Conservation (phyloP, 2,888 invertebrate genomes). For the Drosophila atripex region DNA sequence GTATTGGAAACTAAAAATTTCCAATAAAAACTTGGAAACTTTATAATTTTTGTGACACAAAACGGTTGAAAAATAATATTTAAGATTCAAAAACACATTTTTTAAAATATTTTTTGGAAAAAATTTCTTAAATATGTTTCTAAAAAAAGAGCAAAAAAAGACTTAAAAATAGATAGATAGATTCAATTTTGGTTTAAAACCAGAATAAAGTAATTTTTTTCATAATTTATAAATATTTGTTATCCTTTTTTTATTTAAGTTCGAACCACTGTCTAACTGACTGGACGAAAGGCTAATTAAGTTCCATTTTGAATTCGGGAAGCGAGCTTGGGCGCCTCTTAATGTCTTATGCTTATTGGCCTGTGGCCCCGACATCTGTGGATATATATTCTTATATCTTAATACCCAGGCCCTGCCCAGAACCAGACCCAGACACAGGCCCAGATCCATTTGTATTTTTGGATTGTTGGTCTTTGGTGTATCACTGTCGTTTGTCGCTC, state of each 20-base stretch:
- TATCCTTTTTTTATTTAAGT: not conserved
- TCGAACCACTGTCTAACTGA: slow-evolving; percentile 21
- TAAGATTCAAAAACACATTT: no score
- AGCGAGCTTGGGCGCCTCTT: slow-evolving; percentile 42
- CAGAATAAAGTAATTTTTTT: no score
- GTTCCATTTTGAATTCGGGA: slow-evolving; percentile 52
- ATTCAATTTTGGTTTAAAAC: no score
- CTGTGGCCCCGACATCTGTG: slow-evolving; percentile 2
- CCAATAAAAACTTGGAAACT: no score
- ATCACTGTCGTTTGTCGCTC: slow-evolving; percentile 69
- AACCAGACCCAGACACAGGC: slow-evolving; percentile 19
- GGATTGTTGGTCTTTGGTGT: slow-evolving; percentile 7
- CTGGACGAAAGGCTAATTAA: slow-evolving; percentile 56
- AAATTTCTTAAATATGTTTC: no score
- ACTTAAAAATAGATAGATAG: no score
- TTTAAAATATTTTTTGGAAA: no score
- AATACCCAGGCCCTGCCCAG: slow-evolving; percentile 49
- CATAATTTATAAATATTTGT: no score
- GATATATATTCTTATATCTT: slow-evolving; percentile 61
- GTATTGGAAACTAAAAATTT: no score
- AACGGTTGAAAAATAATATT: no score
- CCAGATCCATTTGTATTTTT: slow-evolving; percentile 23
- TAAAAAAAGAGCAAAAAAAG: no score
- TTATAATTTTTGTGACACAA: no score
- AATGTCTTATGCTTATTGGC: slow-evolving; percentile 63